A percentile compares a stretch with the other conserved stretches of the same genome.
Conservation (phyloP, 2,797 vertebrate genomes). For the Scarus forsteni region DNA sequence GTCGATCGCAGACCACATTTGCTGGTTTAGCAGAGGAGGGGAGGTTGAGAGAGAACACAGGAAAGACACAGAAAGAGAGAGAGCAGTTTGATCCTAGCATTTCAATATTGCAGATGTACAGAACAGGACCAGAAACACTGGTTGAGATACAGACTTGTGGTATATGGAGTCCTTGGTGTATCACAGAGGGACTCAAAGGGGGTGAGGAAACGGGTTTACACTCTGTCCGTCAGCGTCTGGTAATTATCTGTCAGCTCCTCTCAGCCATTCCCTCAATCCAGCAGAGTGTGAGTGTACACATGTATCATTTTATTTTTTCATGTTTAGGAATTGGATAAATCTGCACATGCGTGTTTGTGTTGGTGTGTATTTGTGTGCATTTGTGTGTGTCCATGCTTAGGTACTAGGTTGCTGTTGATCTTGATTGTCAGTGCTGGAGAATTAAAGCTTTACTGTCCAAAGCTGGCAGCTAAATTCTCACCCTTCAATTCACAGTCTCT, state of each 20-base stretch:
- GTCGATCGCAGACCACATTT: slow-evolving; percentile 68
- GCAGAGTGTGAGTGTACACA: slow-evolving; percentile 63
- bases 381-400: slow-evolving; percentile 53
- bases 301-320: slow-evolving; percentile 59
- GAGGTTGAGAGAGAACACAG: slow-evolving; percentile 63
- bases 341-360: slow-evolving; percentile 60
- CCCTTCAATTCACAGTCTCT: slow-evolving; percentile 81
- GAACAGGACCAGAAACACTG: slow-evolving; percentile 61
- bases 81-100: slow-evolving; percentile 65
- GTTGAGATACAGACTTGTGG: slow-evolving; percentile 64
- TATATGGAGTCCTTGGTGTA: slow-evolving; percentile 54
- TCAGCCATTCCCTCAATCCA: slow-evolving; percentile 69
- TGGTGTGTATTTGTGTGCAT: slow-evolving; percentile 33
- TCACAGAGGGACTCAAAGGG: slow-evolving; percentile 58
- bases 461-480: slow-evolving; percentile 84
- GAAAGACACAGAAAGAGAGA: slow-evolving; percentile 55
- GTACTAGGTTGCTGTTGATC: slow-evolving; percentile 75
- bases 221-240: slow-evolving; percentile 75
- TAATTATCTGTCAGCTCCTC: slow-evolving; percentile 71
- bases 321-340: slow-evolving; percentile 70
- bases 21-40: slow-evolving; percentile 74
- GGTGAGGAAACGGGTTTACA: slow-evolving; percentile 59
- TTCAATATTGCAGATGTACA: slow-evolving; percentile 71
- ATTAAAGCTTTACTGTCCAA: slow-evolving; percentile 85
- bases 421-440: slow-evolving; percentile 92